Conservation (phyloP, 2,113 vertebrate genomes). For the Syngnathoides biaculeatus region DNA sequence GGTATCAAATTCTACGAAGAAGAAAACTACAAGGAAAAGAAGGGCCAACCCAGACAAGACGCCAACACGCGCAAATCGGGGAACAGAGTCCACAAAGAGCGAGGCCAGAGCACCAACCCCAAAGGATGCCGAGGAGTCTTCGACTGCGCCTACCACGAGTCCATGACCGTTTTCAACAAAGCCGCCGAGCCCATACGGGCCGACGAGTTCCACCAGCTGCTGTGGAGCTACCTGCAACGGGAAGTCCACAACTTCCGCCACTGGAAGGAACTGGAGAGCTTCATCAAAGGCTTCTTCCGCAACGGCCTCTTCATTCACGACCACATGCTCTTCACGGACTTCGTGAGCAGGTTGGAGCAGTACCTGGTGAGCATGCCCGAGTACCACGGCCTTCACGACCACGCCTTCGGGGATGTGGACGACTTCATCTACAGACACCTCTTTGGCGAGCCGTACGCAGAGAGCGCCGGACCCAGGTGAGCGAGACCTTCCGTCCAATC, state of each 20-base stretch:
- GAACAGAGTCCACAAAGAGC: conserved; percentile 38
- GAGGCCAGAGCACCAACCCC: conserved; percentile 34
- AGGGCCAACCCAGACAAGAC: conserved; percentile 50
- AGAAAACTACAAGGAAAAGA: conserved; percentile 51
- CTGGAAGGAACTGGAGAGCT: conserved; percentile 88
- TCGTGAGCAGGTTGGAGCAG: conserved; percentile 86
- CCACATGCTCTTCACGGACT: conserved; percentile 93
- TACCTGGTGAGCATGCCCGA: conserved; percentile 86
- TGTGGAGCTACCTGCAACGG: conserved; percentile 84
- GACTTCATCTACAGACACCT: conserved; percentile 87
- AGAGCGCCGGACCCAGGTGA: conserved; percentile 81
- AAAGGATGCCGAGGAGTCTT: conserved; percentile 82
- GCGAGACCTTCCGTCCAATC: conserved; percentile 17
- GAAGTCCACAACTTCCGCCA: conserved; percentile 86
- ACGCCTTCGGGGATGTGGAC: conserved; percentile 84
- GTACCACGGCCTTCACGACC: conserved; percentile 74
- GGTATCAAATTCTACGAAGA: conserved; percentile 68
- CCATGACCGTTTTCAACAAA: conserved; percentile 81
- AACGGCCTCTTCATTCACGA: conserved; percentile 92
- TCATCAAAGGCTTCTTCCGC: conserved; percentile 85
- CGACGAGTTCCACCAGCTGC: conserved; percentile 85
- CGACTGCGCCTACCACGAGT: conserved; percentile 86
- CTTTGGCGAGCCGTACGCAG: conserved; percentile 79
- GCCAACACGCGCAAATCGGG: conserved; percentile 63
- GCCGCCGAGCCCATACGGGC: conserved; percentile 81